phyloP scores from a whole-genome alignment of 2,888 invertebrate genomes.

The Hydrotaea cyrtoneurina region DNA sequence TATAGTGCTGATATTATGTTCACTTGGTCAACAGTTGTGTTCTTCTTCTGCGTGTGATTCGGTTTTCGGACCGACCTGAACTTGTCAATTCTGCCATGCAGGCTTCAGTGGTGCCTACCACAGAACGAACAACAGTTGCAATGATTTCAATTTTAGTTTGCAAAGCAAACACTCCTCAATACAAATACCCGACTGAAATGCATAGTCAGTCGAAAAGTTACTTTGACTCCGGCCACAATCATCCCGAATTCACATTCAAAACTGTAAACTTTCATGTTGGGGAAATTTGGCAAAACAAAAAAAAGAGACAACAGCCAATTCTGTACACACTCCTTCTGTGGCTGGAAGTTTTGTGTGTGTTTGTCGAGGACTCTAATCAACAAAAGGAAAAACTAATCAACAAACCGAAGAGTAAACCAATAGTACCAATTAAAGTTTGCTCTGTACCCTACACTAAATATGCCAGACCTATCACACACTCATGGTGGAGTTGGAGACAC shows the following conservation, averaged over 20 bases:
- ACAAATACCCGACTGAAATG: constrained; percentile 24
- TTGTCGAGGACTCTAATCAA: no score
- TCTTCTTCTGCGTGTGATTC: no score
- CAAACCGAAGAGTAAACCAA: not conserved
- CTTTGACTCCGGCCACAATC: not conserved
- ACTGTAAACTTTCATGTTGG: not conserved
- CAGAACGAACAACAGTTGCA: not conserved
- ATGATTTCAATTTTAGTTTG: not conserved
- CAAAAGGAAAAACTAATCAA: not conserved
- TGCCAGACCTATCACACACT: no score
- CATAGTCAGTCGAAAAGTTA: constrained; percentile 49
- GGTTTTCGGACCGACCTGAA: no score
- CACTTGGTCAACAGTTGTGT: no score
- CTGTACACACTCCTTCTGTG: no score
- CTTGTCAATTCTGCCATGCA: not conserved
- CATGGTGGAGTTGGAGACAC: no score
- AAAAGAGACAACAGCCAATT: no score
- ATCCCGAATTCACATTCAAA: not conserved
- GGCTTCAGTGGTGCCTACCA: not conserved
- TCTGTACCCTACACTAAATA: no score
- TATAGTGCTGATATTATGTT: no score
- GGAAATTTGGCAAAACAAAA: not conserved
- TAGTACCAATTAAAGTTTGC: not conserved
- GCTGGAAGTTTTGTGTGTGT: no score
- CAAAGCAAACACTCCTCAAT: not conserved